A percentile compares a stretch with the other conserved stretches of the same genome.
Evolutionary conservation across 2,888 invertebrate species (phyloP).

Genomic region (Limnephilus rhombicus): DNA sequence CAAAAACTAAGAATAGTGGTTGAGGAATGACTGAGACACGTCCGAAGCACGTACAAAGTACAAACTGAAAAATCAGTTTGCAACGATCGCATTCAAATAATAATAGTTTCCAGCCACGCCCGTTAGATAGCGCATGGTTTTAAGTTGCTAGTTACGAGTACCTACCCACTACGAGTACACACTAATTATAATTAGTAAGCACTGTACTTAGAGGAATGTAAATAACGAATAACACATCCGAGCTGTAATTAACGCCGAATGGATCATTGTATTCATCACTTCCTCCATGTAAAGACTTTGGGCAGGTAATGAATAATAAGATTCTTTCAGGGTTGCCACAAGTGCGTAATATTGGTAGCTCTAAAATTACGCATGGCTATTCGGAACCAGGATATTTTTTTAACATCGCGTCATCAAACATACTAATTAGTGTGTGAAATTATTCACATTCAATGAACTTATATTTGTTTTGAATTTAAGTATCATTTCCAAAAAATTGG

Average conservation of each 20-base stretch:
- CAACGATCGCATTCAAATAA: neutral
- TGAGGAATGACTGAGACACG: neutral
- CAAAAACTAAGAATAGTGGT: neutral
- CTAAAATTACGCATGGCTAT: no score
- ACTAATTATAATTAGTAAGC: constrained; percentile 13
- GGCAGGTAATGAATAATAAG: constrained; percentile 43
- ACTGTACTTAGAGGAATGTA: neutral
- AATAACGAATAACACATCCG: neutral
- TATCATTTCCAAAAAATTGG: no score
- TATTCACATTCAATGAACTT: no score
- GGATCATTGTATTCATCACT: constrained; percentile 48
- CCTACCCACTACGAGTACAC: no score
- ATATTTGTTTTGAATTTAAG: no score
- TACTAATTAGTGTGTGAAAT: no score
- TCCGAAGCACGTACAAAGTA: neutral
- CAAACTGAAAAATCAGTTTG: neutral
- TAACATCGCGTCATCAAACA: no score
- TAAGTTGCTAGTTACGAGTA: neutral
- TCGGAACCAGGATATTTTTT: no score
- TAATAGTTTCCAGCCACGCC: neutral
- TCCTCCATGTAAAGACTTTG: constrained; percentile 39
- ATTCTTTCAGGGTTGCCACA: neutral
- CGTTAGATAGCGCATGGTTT: neutral
- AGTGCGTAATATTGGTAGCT: neutral
- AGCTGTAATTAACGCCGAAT: constrained; percentile 43